These are phyloP conservation scores for Aethina tumida DNA, from an alignment of 1,140 invertebrate genomes.

Conservation along the genomic window DNA sequence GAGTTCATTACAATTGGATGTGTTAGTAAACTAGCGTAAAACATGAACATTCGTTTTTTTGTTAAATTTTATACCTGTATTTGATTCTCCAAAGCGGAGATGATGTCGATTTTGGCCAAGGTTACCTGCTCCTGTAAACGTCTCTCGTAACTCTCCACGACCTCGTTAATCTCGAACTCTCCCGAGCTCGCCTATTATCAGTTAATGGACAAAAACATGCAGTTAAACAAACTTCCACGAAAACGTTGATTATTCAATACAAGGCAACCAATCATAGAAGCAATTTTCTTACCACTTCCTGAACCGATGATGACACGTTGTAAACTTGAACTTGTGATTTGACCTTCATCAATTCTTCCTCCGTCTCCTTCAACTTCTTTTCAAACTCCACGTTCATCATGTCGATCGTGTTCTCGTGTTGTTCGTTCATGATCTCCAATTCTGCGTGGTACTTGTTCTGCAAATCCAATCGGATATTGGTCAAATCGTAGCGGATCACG, in stretches of 20 bases:
- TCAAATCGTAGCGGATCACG: slow-evolving; percentile 23
- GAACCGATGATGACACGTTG: slow-evolving; percentile 33
- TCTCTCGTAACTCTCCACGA: slow-evolving; percentile 38
- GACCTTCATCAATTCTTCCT: slow-evolving; percentile 39
- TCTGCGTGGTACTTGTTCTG: slow-evolving; percentile 26
- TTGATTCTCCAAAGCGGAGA: slow-evolving; percentile 46
- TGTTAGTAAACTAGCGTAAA: not conserved
- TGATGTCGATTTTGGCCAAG: slow-evolving; percentile 47
- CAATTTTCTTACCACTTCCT: slow-evolving; percentile 40
- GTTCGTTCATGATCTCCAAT: slow-evolving; percentile 30
- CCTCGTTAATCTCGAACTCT: slow-evolving; percentile 37
- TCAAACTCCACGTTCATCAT: slow-evolving; percentile 38
- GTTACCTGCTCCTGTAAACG: slow-evolving; percentile 47
- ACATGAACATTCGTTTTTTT: not conserved
- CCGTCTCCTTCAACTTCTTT: slow-evolving; percentile 37
- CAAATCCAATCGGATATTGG: slow-evolving; percentile 12
- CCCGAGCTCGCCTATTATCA: slow-evolving; percentile 27
- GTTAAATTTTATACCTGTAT: slow-evolving; percentile 43
- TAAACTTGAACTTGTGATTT: slow-evolving; percentile 39
- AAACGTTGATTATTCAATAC: not conserved
- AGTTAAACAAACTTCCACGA: not conserved
- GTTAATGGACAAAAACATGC: slow-evolving; percentile 6
- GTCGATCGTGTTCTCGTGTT: slow-evolving; percentile 40
- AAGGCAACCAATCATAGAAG: not conserved
- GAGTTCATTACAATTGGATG: slow-evolving; percentile 1